These are phyloP conservation scores for Cottus gobio DNA, from an alignment of 2,113 vertebrate species.

Conservation along the genomic window DNA sequence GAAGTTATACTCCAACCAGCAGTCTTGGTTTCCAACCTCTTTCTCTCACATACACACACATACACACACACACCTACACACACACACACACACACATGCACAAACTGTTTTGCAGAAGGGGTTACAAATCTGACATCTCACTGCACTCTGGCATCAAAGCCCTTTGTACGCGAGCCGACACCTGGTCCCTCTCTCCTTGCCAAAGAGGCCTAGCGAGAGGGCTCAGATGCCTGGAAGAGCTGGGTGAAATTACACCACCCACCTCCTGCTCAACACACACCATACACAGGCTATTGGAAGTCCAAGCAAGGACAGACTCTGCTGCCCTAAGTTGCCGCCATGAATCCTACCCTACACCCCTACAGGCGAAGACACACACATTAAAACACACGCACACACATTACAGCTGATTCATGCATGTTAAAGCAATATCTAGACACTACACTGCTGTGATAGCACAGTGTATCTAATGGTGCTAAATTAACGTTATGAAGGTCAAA, in stretches of 20 bases:
- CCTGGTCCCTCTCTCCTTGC: constrained; percentile 78
- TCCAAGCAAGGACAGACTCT: constrained; percentile 39
- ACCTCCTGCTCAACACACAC: constrained; percentile 54
- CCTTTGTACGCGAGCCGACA: constrained; percentile 69
- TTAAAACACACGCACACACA: constrained; percentile 16
- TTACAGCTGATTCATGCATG: constrained; percentile 42
- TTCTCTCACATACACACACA: neutral
- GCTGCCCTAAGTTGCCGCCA: constrained; percentile 30
- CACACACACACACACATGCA: constrained; percentile 1
- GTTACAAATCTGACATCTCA: constrained; percentile 64
- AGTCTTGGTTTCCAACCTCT: neutral
- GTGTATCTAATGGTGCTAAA: constrained; percentile 65
- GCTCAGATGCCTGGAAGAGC: constrained; percentile 73
- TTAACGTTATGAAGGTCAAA: constrained; percentile 61
- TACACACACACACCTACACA: neutral
- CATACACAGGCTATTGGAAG: constrained; percentile 37
- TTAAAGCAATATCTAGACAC: constrained; percentile 36
- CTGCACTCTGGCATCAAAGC: constrained; percentile 74
- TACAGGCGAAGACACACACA: constrained; percentile 16
- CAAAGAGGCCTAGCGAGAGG: constrained; percentile 72
- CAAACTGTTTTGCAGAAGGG: constrained; percentile 59
- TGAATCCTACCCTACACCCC: constrained; percentile 2
- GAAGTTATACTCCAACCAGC: constrained; percentile 25
- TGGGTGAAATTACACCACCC: constrained; percentile 62
- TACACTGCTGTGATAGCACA: constrained; percentile 60